These are phyloP conservation scores for Salarias fasciatus DNA, from an alignment of 2,797 vertebrate species.

Conservation along the genomic window DNA sequence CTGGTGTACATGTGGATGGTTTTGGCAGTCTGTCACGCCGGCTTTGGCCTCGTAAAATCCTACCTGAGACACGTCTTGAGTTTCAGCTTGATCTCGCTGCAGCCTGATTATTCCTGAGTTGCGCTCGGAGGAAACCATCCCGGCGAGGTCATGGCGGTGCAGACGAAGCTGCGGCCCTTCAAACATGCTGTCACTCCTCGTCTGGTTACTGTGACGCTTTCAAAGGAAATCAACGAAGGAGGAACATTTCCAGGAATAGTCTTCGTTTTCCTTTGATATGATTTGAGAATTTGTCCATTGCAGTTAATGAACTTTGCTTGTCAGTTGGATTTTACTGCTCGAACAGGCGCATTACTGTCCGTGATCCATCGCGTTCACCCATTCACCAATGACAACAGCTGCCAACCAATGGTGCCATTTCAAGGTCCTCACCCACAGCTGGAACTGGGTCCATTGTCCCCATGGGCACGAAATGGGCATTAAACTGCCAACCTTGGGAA, in stretches of 20 bases:
- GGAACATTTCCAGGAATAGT: slow-evolving; percentile 16
- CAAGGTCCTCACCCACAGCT: too few relatives aligned
- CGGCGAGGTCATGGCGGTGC: slow-evolving; percentile 29
- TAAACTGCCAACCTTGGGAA: too few relatives aligned
- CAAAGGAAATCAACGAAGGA: slow-evolving; percentile 53
- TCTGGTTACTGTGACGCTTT: slow-evolving; percentile 32
- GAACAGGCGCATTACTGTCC: too few relatives aligned
- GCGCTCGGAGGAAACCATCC: slow-evolving; percentile 68
- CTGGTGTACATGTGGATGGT: slow-evolving; percentile 47
- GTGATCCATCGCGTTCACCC: too few relatives aligned
- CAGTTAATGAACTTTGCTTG: too few relatives aligned
- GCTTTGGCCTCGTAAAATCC: slow-evolving; percentile 73
- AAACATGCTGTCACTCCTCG: slow-evolving; percentile 58
- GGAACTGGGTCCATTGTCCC: too few relatives aligned
- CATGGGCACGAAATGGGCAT: too few relatives aligned
- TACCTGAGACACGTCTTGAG: slow-evolving; percentile 75
- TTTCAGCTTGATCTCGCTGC: slow-evolving; percentile 67
- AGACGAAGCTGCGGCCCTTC: slow-evolving; percentile 44
- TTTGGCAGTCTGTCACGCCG: slow-evolving; percentile 73
- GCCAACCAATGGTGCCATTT: too few relatives aligned
- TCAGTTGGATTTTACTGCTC: too few relatives aligned
- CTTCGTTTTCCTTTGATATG: too few relatives aligned
- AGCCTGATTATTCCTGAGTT: slow-evolving; percentile 72
- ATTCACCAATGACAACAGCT: too few relatives aligned
- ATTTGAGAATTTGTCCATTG: too few relatives aligned